phyloP scores from a whole-genome alignment of 1,140 invertebrate genomes.

The Drosophila teissieri region DNA sequence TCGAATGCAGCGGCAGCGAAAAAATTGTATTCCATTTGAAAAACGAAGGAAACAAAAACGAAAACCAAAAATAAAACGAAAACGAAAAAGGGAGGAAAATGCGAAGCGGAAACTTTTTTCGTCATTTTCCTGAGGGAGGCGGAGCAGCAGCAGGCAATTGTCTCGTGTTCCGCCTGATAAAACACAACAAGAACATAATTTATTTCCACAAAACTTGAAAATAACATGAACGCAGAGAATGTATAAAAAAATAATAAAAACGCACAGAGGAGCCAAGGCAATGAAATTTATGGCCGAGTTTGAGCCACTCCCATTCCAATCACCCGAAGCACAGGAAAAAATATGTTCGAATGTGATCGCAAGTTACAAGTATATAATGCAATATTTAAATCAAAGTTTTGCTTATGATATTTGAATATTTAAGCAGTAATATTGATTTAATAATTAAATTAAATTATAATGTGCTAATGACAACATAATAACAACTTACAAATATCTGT shows the following conservation, averaged over 20 bases:
- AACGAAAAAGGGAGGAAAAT: slow-evolving; percentile 5
- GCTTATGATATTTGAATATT: too few relatives aligned
- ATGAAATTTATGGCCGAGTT: slow-evolving; percentile 58
- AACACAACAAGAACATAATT: slow-evolving; percentile 67
- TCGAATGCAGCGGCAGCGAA: slow-evolving; percentile 30
- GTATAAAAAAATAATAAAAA: slow-evolving; percentile 38
- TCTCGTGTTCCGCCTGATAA: slow-evolving; percentile 66
- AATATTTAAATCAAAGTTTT: too few relatives aligned
- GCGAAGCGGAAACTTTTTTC: slow-evolving; percentile 49
- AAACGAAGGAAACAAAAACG: background rate
- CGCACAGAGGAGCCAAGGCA: slow-evolving; percentile 35
- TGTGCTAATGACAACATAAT: too few relatives aligned
- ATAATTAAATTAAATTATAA: too few relatives aligned
- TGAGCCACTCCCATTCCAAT: slow-evolving; percentile 20
- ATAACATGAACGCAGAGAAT: slow-evolving; percentile 44
- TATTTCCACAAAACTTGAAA: slow-evolving; percentile 61
- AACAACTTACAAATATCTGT: too few relatives aligned
- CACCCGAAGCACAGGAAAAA: slow-evolving; percentile 1
- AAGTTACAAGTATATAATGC: too few relatives aligned
- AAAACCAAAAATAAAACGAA: background rate
- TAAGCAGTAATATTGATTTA: too few relatives aligned
- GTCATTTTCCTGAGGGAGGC: slow-evolving; percentile 23
- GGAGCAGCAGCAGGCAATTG: slow-evolving; percentile 56
- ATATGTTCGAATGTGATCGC: background rate
- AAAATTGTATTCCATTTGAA: slow-evolving; percentile 48